Conservation (phyloP, 2,797 vertebrate genomes). For the Cottoperca gobio region DNA sequence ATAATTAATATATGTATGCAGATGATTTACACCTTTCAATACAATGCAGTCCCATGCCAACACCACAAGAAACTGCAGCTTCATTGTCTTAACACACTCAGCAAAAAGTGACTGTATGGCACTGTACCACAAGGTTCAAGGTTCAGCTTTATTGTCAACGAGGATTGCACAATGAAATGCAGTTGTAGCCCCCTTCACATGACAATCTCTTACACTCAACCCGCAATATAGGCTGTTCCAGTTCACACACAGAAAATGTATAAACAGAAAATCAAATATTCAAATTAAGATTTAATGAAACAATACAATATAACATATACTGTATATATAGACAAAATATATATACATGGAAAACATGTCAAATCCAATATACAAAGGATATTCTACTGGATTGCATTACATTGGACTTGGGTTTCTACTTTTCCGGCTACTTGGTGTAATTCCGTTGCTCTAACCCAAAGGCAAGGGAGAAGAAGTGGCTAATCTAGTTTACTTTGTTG, state of each 20-base stretch:
- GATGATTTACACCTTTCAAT: not conserved
- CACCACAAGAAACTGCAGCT: not conserved
- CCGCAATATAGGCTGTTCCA: too few species aligned
- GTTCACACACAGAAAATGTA: too few species aligned
- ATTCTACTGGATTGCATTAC: conserved; percentile 4
- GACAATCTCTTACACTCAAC: too few species aligned
- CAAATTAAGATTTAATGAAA: not conserved
- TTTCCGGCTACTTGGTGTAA: conserved; percentile 2
- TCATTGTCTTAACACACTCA: not conserved
- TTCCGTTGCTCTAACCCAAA: conserved; percentile 10
- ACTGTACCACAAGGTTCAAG: not conserved
- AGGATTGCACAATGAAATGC: not conserved
- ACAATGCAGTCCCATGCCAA: not conserved
- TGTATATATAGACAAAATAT: too few species aligned
- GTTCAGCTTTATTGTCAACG: not conserved
- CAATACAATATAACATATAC: not conserved
- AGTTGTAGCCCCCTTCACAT: too few species aligned
- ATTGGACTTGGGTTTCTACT: conserved; percentile 7
- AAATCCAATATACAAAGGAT: not conserved
- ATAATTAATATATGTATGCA: not conserved
- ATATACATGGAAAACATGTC: not conserved
- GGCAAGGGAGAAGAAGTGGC: conserved; percentile 10
- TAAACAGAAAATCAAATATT: not conserved
- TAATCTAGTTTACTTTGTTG: conserved; percentile 23
- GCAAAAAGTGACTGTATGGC: not conserved